Base-by-base conservation (phyloP, 1,140 invertebrate genomes). In the Pollicipes pollicipes region DNA sequence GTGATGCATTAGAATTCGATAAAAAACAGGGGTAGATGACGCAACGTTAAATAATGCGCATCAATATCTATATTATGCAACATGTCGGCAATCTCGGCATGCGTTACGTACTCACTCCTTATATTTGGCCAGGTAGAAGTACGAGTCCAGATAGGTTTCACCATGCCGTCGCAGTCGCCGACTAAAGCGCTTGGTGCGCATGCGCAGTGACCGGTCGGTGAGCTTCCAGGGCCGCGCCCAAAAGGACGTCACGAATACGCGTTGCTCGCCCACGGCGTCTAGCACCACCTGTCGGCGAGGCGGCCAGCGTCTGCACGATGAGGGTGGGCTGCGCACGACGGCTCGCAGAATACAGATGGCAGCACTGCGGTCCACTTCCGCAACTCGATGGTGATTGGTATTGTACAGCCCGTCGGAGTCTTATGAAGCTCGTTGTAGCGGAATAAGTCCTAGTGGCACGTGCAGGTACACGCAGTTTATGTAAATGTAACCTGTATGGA, bases 121-220 rank as follows among this genome's bases (percentile, higher is more conserved):
- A 69, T 76, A 76, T 32, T 75, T 73, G 21, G 76, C 76, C 3
- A 76, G 73, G 71, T 77, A 77, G 72, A 74, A 75, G 68, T 77
- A 77, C 31, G 74, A 70, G 66, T 76, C 76, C 28, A 76, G 69
- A 68, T 76, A 76, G 17, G 75, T 76, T 70, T 76, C 73, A 3
- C 76, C 74, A 67, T 75, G 74, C 29, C 72, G 73, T 17, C 74
- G 68, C 0, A 77, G 72, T 30, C 73, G 73, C 0, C 58, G 69
- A 73, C 76, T 76, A 24, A 77, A 69, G 0, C 67, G 29, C 30
- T 70, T 58, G 24, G 75, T 75, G 67, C 74, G 74, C 35, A 69
- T 70, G 63, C 74, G 70, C 58, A 77, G 68, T 45, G 74, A 72
- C 16, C 58, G 69, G 58, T 75, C 76, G 27, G 73, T 76, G 66